Evolutionary conservation across 2,888 invertebrate species (phyloP).

Genomic region (Aquatica leii): DNA sequence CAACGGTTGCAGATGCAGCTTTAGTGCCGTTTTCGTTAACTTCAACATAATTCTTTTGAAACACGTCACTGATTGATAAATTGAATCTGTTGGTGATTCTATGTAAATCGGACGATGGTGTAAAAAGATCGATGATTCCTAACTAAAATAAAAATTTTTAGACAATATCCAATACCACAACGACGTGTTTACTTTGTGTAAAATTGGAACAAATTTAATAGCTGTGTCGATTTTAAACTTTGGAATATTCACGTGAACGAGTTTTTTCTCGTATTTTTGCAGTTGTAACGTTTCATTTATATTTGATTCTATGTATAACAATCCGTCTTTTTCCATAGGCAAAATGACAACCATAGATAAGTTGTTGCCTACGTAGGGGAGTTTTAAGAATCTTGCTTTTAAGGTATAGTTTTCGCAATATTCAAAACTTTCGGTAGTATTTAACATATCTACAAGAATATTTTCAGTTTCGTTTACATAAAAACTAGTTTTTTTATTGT

Average conservation of each 20-base stretch:
- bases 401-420: background rate
- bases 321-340: background rate
- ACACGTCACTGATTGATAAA: background rate
- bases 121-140: constrained; percentile 1
- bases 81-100: too few species aligned
- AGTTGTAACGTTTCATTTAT: background rate
- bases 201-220: background rate
- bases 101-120: background rate
- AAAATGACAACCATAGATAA: background rate
- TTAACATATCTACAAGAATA: background rate
- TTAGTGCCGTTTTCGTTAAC: background rate
- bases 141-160: background rate
- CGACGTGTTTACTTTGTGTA: background rate
- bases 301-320: background rate
- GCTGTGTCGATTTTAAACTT: background rate
- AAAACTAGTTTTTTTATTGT: background rate
- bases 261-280: background rate
- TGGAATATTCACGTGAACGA: background rate
- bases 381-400: background rate
- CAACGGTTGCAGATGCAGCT: background rate
- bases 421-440: background rate
- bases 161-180: background rate
- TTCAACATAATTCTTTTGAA: background rate
- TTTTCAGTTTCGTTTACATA: background rate
- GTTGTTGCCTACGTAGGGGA: background rate